Base-by-base conservation (phyloP, 2,113 vertebrate genomes). In the Lamprologus lemairii region DNA sequence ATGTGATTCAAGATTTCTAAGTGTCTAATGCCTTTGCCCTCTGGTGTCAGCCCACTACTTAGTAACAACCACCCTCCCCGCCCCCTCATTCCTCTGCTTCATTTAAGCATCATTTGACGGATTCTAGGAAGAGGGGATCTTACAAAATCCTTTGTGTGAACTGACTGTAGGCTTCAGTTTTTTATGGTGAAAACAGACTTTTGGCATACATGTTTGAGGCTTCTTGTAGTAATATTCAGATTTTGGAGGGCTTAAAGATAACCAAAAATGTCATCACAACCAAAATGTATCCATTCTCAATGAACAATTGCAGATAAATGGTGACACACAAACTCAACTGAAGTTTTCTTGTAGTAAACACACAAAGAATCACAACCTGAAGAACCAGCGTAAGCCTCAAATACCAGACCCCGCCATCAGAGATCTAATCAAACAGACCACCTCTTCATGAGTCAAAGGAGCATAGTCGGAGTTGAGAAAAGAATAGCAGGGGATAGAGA, bases 11-110 rank as follows among this genome's bases (percentile, higher is more conserved):
- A 89, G 65, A 80, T 90, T 86, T 88, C 49, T 84, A 83, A 94
- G 89, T 84, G 88, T 88, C 80, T 93, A 94, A 95, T 95, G 93
- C 92, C 87, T 94, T 95, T 95, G 92, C 86, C 95, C 93, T 92
- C 91, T 93, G 88, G 93, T 95, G 95, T 94, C 94, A 93, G 68
- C 83, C 87, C 88, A 88, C 90, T 91, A 91, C 93, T 92, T 93
- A 92, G 92, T 89, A 88, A 89, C 53, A 68, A 28, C 80, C 82
- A 68, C 60, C 63, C 31, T 57, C 84, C 84, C 78, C 84, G 71
- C 80, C 60, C 79, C 31, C 78, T 13, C 53, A 84, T 63, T 85
- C 40, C 85, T 87, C 55, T 57, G 58, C 79, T 60, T 86, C 80
- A 40, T 79, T 90, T 89, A 73, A 87, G 65, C 83, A 83, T 87